A percentile compares a stretch with the other conserved stretches of the same genome.
These are phyloP conservation scores for Grammomys surdaster DNA, from an alignment of 2,113 vertebrate species.

Conservation along the genomic window DNA sequence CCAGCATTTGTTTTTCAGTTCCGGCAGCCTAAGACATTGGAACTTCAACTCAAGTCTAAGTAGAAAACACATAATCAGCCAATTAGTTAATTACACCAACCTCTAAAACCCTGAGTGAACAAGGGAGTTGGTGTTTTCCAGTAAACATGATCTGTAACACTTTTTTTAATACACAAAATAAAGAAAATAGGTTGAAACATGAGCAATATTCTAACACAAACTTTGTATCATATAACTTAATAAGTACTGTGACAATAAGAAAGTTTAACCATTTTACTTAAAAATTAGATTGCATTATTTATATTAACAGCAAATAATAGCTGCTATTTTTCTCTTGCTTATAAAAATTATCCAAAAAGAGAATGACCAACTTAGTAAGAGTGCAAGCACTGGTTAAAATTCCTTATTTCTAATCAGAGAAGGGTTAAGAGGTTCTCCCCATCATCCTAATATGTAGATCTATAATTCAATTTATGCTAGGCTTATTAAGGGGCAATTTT, in stretches of 20 bases:
- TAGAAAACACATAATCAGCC: neutral
- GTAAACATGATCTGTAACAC: neutral
- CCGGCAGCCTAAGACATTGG: neutral
- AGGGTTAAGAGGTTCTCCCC: neutral
- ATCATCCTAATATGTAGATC: neutral
- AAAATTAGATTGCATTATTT: neutral
- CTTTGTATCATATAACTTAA: neutral
- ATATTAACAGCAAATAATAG: neutral
- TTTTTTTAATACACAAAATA: neutral
- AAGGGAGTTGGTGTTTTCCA: neutral
- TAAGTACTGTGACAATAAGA: neutral
- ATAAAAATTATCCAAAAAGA: constrained; percentile 49
- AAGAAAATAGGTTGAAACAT: neutral
- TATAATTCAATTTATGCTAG: neutral
- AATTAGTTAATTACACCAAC: neutral
- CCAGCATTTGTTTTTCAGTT: neutral
- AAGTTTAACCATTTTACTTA: neutral
- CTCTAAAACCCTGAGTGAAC: neutral
- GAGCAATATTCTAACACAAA: neutral
- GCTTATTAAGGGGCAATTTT: neutral
- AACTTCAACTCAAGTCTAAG: neutral
- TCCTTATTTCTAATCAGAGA: neutral
- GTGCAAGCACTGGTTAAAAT: neutral
- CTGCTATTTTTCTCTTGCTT: neutral
- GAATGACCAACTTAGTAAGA: neutral